A percentile compares a stretch with the other conserved stretches of the same genome.
These are phyloP conservation scores for Drosophila atroscutellata DNA, from an alignment of 2,888 invertebrate genomes.

Conservation along the genomic window DNA sequence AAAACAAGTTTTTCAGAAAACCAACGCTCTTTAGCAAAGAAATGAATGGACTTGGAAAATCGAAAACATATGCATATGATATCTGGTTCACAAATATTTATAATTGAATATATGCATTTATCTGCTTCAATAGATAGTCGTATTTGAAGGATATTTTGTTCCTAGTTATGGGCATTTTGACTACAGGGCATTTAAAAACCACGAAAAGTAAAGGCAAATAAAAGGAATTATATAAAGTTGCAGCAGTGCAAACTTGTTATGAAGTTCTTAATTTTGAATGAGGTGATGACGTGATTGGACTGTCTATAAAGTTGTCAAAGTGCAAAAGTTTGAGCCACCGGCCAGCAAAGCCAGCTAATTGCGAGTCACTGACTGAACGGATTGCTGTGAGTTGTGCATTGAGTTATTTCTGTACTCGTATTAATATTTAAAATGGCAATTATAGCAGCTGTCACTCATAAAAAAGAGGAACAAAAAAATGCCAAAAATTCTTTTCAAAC, in stretches of 20 bases:
- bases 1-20: background rate
- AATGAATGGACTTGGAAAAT: background rate
- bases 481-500: background rate
- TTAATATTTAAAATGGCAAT: constrained; percentile 46
- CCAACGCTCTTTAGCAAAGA: background rate
- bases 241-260: constrained; percentile 41
- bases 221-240: background rate
- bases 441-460: constrained; percentile 20
- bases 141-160: background rate
- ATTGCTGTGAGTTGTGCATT: constrained; percentile 8
- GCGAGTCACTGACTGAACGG: constrained; percentile 3
- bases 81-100: background rate
- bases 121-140: background rate
- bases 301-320: constrained; percentile 41
- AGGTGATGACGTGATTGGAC: constrained; percentile 24
- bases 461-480: background rate
- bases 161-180: background rate
- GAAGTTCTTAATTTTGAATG: constrained; percentile 66
- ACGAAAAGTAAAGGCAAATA: background rate
- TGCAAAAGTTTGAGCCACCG: constrained; percentile 36
- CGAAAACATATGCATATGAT: background rate
- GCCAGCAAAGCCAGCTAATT: constrained; percentile 18
- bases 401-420: constrained; percentile 18
- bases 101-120: background rate
- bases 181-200: background rate